phyloP scores from a whole-genome alignment of 2,113 vertebrate species.

The Dissostichus mawsoni region DNA sequence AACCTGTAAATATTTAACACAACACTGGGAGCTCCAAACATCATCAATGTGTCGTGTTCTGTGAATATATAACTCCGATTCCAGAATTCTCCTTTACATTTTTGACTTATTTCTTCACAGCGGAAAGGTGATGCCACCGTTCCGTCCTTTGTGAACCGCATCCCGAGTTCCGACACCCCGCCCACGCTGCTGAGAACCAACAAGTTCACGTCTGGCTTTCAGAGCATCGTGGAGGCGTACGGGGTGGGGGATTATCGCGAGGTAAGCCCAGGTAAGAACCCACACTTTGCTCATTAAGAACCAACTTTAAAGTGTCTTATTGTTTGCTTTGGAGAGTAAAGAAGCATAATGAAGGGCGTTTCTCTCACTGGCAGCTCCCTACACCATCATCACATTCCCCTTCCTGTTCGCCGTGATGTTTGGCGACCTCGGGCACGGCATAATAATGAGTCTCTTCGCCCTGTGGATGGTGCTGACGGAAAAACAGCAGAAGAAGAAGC shows the following conservation, averaged over 20 bases:
- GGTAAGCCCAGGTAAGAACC: conserved; percentile 93
- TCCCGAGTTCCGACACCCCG: conserved; percentile 91
- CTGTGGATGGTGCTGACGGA: conserved; percentile 96
- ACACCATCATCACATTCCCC: conserved; percentile 97
- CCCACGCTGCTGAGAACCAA: conserved; percentile 94
- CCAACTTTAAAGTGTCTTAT: background rate
- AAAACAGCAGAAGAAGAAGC: conserved; percentile 86
- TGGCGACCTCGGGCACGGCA: conserved; percentile 94
- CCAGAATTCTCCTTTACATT: background rate
- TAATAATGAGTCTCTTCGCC: conserved; percentile 90
- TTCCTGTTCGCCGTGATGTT: conserved; percentile 99
- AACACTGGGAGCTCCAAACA: background rate
- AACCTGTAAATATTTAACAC: background rate
- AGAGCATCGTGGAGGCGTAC: conserved; percentile 97
- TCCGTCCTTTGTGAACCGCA: conserved; percentile 95
- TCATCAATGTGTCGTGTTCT: background rate
- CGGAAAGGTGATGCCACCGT: conserved; percentile 92
- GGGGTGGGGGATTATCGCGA: conserved; percentile 95
- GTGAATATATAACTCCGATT: background rate
- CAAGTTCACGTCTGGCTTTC: conserved; percentile 96
- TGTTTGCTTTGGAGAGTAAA: background rate
- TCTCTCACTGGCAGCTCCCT: conserved; percentile 87
- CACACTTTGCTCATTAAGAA: background rate
- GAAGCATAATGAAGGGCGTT: background rate
- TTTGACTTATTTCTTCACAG: conserved; percentile 74